Evolutionary conservation across 2,113 vertebrate species (phyloP), one percentile per base, ranked within the genome.

Genomic region (Cyanoderma ruficeps): DNA sequence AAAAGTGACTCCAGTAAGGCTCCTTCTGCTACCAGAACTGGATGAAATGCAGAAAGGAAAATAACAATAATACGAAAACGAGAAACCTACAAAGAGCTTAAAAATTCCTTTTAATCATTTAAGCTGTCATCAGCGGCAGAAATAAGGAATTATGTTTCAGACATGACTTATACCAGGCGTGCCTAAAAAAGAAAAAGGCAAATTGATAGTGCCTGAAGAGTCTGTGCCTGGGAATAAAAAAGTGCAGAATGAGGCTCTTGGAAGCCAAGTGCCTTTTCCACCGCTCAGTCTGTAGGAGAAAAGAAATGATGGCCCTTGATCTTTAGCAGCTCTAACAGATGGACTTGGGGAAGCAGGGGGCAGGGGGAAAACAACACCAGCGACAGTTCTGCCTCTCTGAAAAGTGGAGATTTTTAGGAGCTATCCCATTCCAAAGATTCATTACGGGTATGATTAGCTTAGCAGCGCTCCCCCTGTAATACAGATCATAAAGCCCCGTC

Each of bases 301-400:
- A 89, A 81, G 28, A 70, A 92, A 41, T 39, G 7, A 82, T 71
- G 65, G 64, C 46, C 49, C 86, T 96, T 93, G 82, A 77, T 94
- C 80, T 93, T 93, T 95, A 94, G 91, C 80, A 76, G 33, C 63
- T 94, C 74, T 87, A 94, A 63, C 94, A 94, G 91, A 95, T 77
- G 89, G 88, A 28, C 56, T 57, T 65, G 74, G 86, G 92, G 83
- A 84, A 83, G 77, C 65, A 80, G 52, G 57, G 57, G 82, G 84
- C 91, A 49, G 57, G 57, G 82, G 87, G 93, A 94, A 93, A 96
- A 93, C 87, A 91, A 46, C 80, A 63, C 52, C 70, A n/a, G 65
- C 57, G 65, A 44, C 82, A 80, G 47, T 52, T 87, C 74, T 56
- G 21, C 47, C 10, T 90, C 89, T 94, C 64, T 80, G 86, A 77